Evolutionary conservation across 2,797 vertebrate genomes (phyloP), one percentile per base, ranked within the genome.

Genomic region (Enteromius mattozi): DNA sequence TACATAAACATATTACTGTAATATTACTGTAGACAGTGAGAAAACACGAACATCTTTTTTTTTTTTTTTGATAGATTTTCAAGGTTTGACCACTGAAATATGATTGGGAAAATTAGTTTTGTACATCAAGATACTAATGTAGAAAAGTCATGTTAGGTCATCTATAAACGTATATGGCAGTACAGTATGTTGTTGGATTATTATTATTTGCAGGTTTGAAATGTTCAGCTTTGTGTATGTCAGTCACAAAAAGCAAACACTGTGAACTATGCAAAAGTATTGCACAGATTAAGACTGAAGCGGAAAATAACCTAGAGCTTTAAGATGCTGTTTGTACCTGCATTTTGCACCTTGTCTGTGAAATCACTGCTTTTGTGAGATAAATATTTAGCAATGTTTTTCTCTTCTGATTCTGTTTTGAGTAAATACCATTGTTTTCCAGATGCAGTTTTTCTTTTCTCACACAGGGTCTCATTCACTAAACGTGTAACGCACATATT

Each of bases 201-300:
- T 82, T 51, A 37, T 61, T 78, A 30, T 12, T 19, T 49, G 16
- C 37, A 79, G 30, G 13, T 14, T 51, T 72, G 35, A 81, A 24
- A 81, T 77, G 24, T 76, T 72, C 17, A 71, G 70, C 51, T 72
- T 71, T 35, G 37, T 54, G 16, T 54, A 16, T 66, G 33, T 76
- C 5, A 68, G 14, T 56, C 35, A 77, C 10, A 33, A 27, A 76
- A 78, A 78, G 12, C 19, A 82, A 79, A 78, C 21, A 79, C 83
- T 49, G 74, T 83, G 56, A 79, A 47, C 76, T 72, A 79, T 84
- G 76, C 76, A 84, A 84, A n/a, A 30, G 27, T 27, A 27, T 79
- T 72, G 68, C 40, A 49, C 27, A 4, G 30, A 24, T 37, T 71
- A 71, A 45, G 6, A 24, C 42, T 27, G 6, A 47, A 72, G 42